Base-by-base conservation (phyloP, 37 sponge, comb jelly and placozoan genomes). In the Trichoplax adhaerens region DNA sequence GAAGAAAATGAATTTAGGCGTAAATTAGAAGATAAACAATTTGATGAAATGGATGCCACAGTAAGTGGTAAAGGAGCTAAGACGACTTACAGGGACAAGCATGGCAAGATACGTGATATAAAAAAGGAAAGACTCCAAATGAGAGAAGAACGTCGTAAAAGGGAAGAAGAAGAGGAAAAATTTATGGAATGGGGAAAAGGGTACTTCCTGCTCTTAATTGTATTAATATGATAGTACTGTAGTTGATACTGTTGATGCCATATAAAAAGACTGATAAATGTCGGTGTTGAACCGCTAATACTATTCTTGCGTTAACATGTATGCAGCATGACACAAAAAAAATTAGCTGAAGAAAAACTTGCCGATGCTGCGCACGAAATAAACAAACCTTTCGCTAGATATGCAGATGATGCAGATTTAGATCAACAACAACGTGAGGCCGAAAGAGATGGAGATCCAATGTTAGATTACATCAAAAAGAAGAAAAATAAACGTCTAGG, bases 331-430 rank as follows among this genome's bases (percentile, higher is more conserved):
- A 83, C 82, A 5, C 92, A 89, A 73, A 62, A 66, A 5, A 56
- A 79, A 57, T 60, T 65, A 53, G 81, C 79, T 47, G 54, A 77
- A 70, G 89, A 91, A 48, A 85, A 84, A 60, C 62, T 81, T 47
- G 72, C 48, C 5, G 89, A 91, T 65, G 82, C 83, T 2, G 56
- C 68, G 52, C 78, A 96, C 70, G 99, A 96, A 57, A 88, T 91
- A 93, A 80, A 79, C 3, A 96, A 96, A 67, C 93, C 89, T 55
- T 57, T 96, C 52, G 93, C 93, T 53, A 80, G 99, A 1, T 96
- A 91, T 55, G 62, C 58, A 3, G 99, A 88, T 64, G 99, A 96
- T 74, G 83, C 83, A 55, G 89, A 88, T 68, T 66, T 88, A 70
- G 90, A 96, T 67, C 79, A 46, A 56, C 80, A 84, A 74, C 70